A percentile compares a stretch with the other conserved stretches of the same genome.
Conservation (phyloP, 2,797 vertebrate species). For the Novumbra hubbsi region DNA sequence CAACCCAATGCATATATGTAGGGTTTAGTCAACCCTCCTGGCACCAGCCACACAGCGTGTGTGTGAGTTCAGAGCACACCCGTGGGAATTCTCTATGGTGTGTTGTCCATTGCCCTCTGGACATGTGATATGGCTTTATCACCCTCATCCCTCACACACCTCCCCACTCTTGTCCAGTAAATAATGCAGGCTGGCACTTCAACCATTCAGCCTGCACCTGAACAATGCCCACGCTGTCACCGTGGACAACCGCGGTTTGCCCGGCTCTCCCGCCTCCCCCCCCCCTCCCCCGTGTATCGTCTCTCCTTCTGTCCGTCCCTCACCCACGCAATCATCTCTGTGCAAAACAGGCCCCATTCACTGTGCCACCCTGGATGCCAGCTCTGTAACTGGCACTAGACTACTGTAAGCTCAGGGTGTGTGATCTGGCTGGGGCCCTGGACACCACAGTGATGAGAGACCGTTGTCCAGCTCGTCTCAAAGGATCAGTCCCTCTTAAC, state of each 20-base stretch:
- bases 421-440: background rate
- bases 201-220: conserved; percentile 45
- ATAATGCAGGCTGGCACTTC: conserved; percentile 56
- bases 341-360: conserved; percentile 18
- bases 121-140: conserved; percentile 5
- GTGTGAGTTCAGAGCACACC: background rate
- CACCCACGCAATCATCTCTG: background rate
- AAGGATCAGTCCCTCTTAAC: background rate
- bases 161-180: conserved; percentile 55
- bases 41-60: conserved; percentile 12
- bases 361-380: conserved; percentile 25
- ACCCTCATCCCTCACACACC: conserved; percentile 17
- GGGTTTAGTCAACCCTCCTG: background rate
- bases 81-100: background rate
- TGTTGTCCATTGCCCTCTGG: background rate
- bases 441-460: background rate
- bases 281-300: conserved; percentile 12
- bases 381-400: conserved; percentile 18
- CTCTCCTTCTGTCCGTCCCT: conserved; percentile 16
- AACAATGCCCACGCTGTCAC: conserved; percentile 54
- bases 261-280: conserved; percentile 35
- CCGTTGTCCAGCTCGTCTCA: background rate
- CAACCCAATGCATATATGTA: background rate
- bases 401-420: background rate
- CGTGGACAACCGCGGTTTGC: conserved; percentile 43